phyloP scores from a whole-genome alignment of 1,140 invertebrate genomes.

The Zaprionus ghesquierei region DNA sequence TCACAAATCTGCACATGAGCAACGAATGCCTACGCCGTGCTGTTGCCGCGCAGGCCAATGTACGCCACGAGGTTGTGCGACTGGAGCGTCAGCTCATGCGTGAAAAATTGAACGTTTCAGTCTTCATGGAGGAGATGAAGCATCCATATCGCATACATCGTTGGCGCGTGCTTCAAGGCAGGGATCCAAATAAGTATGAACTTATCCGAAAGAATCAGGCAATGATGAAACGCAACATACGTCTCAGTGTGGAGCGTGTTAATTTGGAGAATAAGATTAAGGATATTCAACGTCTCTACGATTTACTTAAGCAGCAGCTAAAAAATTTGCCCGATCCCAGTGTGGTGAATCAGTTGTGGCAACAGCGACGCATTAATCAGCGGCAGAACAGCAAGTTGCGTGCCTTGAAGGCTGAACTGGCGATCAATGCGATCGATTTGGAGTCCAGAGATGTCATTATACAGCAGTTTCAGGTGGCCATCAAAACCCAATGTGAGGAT shows the following conservation, averaged over 20 bases:
- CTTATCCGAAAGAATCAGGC: constrained; percentile 87
- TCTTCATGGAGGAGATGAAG: constrained; percentile 89
- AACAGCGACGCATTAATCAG: constrained; percentile 57
- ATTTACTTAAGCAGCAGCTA: constrained; percentile 39
- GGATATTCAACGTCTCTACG: constrained; percentile 4
- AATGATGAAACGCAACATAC: constrained; percentile 84
- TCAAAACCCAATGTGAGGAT: constrained; percentile 11
- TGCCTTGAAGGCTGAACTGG: constrained; percentile 59
- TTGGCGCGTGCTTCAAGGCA: constrained; percentile 88
- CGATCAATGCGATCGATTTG: constrained; percentile 69
- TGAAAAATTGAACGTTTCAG: constrained; percentile 87
- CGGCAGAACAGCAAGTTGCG: constrained; percentile 39
- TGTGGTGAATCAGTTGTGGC: constrained; percentile 14
- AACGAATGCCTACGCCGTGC: constrained; percentile 85
- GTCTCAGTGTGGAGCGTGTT: constrained; percentile 19
- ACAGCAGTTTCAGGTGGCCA: constrained; percentile 34
- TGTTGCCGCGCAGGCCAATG: constrained; percentile 85
- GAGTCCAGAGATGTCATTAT: constrained; percentile 59
- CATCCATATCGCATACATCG: constrained; percentile 92
- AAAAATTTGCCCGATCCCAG: constrained; percentile 16
- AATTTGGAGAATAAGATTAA: constrained; percentile 26
- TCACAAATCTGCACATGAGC: constrained; percentile 86
- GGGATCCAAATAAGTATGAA: constrained; percentile 87
- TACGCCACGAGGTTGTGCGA: constrained; percentile 88
- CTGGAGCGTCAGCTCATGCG: constrained; percentile 88